Conservation (phyloP, 2,888 invertebrate genomes). For the Plagiodera versicolora region DNA sequence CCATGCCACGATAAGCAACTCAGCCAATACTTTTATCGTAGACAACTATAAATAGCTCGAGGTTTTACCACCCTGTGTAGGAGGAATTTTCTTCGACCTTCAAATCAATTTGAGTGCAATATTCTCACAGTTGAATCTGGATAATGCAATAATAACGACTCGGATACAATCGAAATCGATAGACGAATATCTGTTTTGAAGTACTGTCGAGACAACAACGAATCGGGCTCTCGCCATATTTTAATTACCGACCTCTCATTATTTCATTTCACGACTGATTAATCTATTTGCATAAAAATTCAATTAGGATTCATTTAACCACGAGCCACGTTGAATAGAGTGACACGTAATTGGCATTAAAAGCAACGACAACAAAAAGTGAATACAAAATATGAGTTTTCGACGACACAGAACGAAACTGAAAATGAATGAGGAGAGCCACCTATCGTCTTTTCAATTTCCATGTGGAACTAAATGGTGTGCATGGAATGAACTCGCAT, state of each 20-base stretch:
- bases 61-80: too few relatives aligned
- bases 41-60: too few relatives aligned
- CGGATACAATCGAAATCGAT: too few relatives aligned
- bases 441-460: not conserved
- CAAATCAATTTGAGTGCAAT: too few relatives aligned
- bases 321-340: conserved; percentile 3
- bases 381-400: not conserved
- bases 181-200: not conserved
- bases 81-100: too few relatives aligned
- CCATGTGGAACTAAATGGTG: too few relatives aligned
- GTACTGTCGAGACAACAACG: not conserved
- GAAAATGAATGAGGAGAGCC: not conserved
- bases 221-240: not conserved
- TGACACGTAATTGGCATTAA: conserved; percentile 14
- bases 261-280: conserved; percentile 6
- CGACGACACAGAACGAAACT: not conserved
- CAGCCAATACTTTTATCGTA: too few relatives aligned
- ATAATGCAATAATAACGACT: too few relatives aligned
- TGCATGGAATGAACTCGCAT: too few relatives aligned
- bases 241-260: conserved; percentile 5
- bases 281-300: conserved; percentile 11
- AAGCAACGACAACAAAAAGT: conserved; percentile 4
- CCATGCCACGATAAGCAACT: too few relatives aligned
- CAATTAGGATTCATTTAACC: conserved; percentile 11
- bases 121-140: too few relatives aligned